Base-by-base conservation (phyloP, 2,888 invertebrate genomes). In the Apoda limacodes region DNA sequence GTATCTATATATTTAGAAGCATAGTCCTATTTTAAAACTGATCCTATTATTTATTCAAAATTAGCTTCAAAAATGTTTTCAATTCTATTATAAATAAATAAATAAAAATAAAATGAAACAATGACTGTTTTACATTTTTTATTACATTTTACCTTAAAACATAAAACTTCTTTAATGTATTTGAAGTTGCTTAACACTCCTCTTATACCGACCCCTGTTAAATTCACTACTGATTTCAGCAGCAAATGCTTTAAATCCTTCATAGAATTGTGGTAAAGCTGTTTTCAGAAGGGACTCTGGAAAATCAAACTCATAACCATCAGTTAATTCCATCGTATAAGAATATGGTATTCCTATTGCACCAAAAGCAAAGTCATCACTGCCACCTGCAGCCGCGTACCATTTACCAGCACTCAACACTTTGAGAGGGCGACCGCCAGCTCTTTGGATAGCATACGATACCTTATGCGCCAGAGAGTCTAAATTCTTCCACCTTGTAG, bases 301-400 rank as follows among this genome's bases (percentile, higher is more conserved):
- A 40, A 88, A 80, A 1, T 87, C 53, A 54, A 93, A 94, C 6
- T 92, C 71, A 9, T 47, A 48, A 2, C 78, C 82, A 14, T 83
- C 74, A 0, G 86, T 85, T 10, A 87, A 56, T 54, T 87, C 87
- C 60, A 86, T 74, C 0, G 87, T 86, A 39, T 84, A 87, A 0
- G 84, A 72, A 37, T 85, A 75, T 0, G 82, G 76, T 1, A 84
- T 65, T 0, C 80, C 82, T 1, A 66, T 72, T 1, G 63, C 80
- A 0, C 76, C 85, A 50, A 82, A 83, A 1, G 83, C 82, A 57
- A 71, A 87, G 46, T 87, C 87, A 42, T 85, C 85, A 46, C 85
- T 86, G 3, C 83, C 84, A 1, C 87, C 87, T 9, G 86, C 82
- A 0, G 85, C 84, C 1, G 83, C 64, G 42, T 85, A 83, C 69